A percentile compares a stretch with the other conserved stretches of the same genome.
These are phyloP conservation scores for Macrosoma leucophasiata DNA, from an alignment of 2,888 invertebrate genomes.

Conservation along the genomic window DNA sequence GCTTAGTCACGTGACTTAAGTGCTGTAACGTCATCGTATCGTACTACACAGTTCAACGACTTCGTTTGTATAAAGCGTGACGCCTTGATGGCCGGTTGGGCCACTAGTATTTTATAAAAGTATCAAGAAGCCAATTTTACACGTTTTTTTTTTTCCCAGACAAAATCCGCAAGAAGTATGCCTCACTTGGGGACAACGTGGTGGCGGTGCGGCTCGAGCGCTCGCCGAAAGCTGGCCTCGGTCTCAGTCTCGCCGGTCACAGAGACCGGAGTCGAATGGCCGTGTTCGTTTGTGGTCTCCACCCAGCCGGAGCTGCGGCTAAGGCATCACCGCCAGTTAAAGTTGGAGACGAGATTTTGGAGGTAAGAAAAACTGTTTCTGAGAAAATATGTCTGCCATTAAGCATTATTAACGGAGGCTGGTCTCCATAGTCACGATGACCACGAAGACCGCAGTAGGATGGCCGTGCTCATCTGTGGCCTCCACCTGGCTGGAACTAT, in stretches of 20 bases:
- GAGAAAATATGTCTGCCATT: too few species aligned
- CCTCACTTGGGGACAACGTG: slow-evolving; percentile 81
- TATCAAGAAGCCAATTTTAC: background rate
- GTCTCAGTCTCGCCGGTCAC: slow-evolving; percentile 95
- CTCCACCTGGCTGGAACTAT: slow-evolving; percentile 92
- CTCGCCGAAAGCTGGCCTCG: slow-evolving; percentile 85
- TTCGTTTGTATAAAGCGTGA: too few species aligned
- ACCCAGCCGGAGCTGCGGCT: slow-evolving; percentile 89
- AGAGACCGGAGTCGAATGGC: slow-evolving; percentile 96
- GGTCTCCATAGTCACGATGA: too few species aligned
- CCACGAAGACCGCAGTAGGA: slow-evolving; percentile 94
- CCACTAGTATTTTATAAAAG: too few species aligned
- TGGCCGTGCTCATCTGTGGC: slow-evolving; percentile 98
- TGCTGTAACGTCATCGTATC: too few species aligned
- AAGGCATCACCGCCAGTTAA: slow-evolving; percentile 83
- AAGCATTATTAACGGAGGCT: too few species aligned
- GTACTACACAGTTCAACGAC: too few species aligned
- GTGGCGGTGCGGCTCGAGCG: slow-evolving; percentile 86
- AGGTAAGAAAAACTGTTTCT: too few species aligned
- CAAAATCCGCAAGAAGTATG: slow-evolving; percentile 95
- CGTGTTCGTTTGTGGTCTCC: slow-evolving; percentile 96
- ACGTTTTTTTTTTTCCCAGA: slow-evolving; percentile 73
- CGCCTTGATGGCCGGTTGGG: too few species aligned
- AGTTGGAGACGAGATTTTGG: slow-evolving; percentile 96
- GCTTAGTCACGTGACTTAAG: too few species aligned